These are phyloP conservation scores for Panagrolaimus sp. DNA, from an alignment of 1,140 invertebrate genomes.

Conservation along the genomic window DNA sequence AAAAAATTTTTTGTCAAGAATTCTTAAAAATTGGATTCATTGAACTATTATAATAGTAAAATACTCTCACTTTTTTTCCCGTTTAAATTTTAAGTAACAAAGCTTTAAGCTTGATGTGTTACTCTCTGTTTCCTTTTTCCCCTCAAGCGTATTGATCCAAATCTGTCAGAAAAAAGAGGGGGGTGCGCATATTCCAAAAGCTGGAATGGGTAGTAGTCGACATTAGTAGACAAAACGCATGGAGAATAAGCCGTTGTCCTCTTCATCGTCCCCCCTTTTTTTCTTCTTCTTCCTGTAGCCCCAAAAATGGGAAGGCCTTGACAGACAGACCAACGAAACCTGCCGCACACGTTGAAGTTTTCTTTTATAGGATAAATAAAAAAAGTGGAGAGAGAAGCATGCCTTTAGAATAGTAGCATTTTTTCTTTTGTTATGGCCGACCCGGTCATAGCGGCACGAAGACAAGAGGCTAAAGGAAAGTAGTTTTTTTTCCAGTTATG, in stretches of 20 bases:
- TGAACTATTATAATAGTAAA: too few species aligned
- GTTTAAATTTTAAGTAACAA: too few species aligned
- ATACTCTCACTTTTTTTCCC: too few species aligned
- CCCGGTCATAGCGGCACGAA: too few species aligned
- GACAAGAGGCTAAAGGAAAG: too few species aligned
- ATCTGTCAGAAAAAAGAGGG: background rate
- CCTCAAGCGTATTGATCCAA: conserved; percentile 15
- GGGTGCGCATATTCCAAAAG: conserved; percentile 12
- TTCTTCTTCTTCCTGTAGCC: background rate
- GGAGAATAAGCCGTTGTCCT: background rate
- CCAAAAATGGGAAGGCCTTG: conserved; percentile 6
- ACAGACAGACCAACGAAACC: background rate
- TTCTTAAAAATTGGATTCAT: too few species aligned
- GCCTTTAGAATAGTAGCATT: conserved; percentile 11
- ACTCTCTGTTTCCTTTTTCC: background rate
- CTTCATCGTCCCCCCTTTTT: too few species aligned
- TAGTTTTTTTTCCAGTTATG: too few species aligned
- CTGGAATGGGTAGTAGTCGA: conserved; percentile 9
- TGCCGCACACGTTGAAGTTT: conserved; percentile 12
- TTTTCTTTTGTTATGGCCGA: background rate
- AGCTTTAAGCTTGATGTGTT: too few species aligned
- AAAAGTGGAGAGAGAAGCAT: background rate
- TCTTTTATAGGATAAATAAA: background rate
- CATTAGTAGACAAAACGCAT: conserved; percentile 15
- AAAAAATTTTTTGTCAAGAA: too few species aligned